Evolutionary conservation across 2,888 invertebrate species (phyloP).

Genomic region (Drosophila suboccidentalis): DNA sequence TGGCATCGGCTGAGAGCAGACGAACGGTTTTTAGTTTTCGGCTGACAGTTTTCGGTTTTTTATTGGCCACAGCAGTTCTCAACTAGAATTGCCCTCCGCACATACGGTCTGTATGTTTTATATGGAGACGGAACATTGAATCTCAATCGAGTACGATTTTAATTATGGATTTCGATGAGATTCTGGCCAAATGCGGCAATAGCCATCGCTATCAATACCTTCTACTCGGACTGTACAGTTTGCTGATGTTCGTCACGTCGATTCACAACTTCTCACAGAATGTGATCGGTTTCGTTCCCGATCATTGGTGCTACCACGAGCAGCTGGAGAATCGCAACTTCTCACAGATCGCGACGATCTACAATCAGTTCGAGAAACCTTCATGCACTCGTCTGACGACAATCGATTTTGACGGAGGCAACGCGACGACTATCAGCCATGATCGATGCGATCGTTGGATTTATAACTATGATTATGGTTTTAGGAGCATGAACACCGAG

Average conservation of each 20-base stretch:
- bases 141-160: slow-evolving; percentile 13
- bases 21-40: slow-evolving; percentile 18
- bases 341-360: slow-evolving; percentile 73
- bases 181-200: slow-evolving; percentile 86
- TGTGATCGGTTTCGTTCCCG: slow-evolving; percentile 86
- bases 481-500: slow-evolving; percentile 88
- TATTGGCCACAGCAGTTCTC: neutral
- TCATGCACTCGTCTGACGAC: slow-evolving; percentile 77
- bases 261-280: slow-evolving; percentile 88
- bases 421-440: slow-evolving; percentile 71
- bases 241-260: slow-evolving; percentile 86
- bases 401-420: slow-evolving; percentile 49
- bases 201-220: slow-evolving; percentile 86
- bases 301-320: slow-evolving; percentile 84
- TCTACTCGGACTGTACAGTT: slow-evolving; percentile 86
- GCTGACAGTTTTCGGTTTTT: slow-evolving; percentile 4
- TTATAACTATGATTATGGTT: slow-evolving; percentile 87
- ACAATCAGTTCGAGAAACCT: slow-evolving; percentile 75
- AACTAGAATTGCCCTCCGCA: neutral
- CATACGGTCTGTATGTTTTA: slow-evolving; percentile 1
- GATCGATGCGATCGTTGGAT: slow-evolving; percentile 86
- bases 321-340: slow-evolving; percentile 71
- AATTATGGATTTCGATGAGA: slow-evolving; percentile 85
- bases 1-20: slow-evolving; percentile 71
- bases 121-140: slow-evolving; percentile 10